phyloP scores from a whole-genome alignment of 2,888 invertebrate species.

The Mythimna ferrago region DNA sequence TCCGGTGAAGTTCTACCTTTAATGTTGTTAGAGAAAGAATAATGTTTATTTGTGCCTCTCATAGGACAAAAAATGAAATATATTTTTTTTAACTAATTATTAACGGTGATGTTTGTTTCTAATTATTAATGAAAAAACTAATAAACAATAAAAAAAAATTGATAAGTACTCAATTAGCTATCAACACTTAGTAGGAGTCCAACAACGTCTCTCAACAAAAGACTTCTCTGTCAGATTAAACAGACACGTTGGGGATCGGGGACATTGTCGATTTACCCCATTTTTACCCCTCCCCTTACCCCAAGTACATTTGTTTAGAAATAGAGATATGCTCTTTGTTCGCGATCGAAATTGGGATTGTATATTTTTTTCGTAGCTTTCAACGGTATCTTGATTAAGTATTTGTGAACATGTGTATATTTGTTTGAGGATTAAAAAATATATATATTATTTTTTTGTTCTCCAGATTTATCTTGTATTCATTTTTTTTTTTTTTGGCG shows the following conservation, averaged over 20 bases:
- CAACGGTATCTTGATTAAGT: conserved; percentile 4
- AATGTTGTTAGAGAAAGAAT: too few species aligned
- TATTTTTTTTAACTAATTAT: too few species aligned
- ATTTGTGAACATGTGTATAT: neutral
- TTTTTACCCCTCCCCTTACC: neutral
- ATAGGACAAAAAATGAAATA: too few species aligned
- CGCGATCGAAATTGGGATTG: conserved; percentile 22
- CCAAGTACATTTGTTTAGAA: conserved; percentile 45
- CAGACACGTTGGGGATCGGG: conserved; percentile 29
- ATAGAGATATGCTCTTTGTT: conserved; percentile 47
- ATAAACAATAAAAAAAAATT: too few species aligned
- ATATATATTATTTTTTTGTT: too few species aligned
- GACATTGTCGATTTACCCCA: neutral
- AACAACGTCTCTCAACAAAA: conserved; percentile 27
- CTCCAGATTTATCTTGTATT: too few species aligned
- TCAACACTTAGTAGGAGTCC: conserved; percentile 18
- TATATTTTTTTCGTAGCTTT: conserved; percentile 18
- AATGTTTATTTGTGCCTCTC: too few species aligned
- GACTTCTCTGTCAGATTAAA: conserved; percentile 47
- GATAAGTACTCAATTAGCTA: neutral
- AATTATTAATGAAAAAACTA: too few species aligned
- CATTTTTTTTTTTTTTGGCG: too few species aligned
- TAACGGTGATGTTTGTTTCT: too few species aligned
- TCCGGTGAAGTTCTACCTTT: too few species aligned
- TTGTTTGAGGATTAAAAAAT: too few species aligned